Base-by-base conservation (phyloP, 2,113 vertebrate genomes). In the Cyanoramphus novaezelandiae region DNA sequence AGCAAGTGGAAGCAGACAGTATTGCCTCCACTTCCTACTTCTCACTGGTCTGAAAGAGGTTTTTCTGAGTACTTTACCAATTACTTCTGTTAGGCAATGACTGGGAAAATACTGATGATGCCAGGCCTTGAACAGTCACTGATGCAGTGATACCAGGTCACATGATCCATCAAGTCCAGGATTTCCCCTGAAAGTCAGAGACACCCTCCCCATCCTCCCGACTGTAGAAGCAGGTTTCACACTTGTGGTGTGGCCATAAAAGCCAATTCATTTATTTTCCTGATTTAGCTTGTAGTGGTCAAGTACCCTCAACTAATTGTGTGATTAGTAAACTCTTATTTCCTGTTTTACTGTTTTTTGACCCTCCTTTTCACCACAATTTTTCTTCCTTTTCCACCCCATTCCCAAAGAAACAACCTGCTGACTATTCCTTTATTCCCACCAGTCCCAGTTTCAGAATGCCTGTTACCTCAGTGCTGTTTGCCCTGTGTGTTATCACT, bases 21-120 rank as follows among this genome's bases (percentile, higher is more conserved):
- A 10, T 59, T 88, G 27, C 17, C 33, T 72, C 35, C 16, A 43
- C 19, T 82, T 91, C 77, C 37, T 62, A 13, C 24, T 83, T 94
- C 20, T 39, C 1, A 1, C 24, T 6, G 14, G 6, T 5, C 27
- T 50, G 35, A 64, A 67, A 67, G 29, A 39, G 1, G 3, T 59
- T 44, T 78, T 77, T 60, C 7, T 70, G 17, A 77, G 57, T 77
- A 49, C 10, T 84, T 77, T 71, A 17, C 24, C 12, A 25, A 1
- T 72, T 86, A 57, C 5, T 64, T 71, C 41, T 90, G 28, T 55
- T 33, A 77, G 15, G 13, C 11, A 70, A 25, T 65, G 82, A 27
- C 7, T 86, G 59, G 11, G 37, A 87, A 59, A 46, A 77, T 50
- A 49, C 13, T 35, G 29, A 47, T 81, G 8, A 21, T 2, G 2